Percentiles rank a stretch among this genome's conserved stretches.
Conservation (phyloP, 2,888 invertebrate species). For the Yponomeuta malinellus region DNA sequence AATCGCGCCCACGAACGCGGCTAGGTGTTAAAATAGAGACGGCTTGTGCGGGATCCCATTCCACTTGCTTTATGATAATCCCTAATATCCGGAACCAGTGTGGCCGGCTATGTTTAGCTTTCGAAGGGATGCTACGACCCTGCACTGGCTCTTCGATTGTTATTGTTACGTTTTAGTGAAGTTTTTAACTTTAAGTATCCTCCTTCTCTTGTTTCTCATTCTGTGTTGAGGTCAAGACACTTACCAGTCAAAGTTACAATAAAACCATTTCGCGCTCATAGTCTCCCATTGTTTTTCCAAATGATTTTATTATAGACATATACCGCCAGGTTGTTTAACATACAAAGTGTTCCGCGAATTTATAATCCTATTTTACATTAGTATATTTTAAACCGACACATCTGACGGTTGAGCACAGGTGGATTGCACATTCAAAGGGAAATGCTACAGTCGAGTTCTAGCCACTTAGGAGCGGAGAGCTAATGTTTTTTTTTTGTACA, state of each 20-base stretch:
- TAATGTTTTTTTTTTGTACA: background rate
- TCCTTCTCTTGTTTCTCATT: background rate
- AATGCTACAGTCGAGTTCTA: background rate
- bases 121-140: conserved; percentile 33
- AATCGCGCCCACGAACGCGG: conserved; percentile 61
- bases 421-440: background rate
- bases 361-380: conserved; percentile 41
- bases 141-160: conserved; percentile 20
- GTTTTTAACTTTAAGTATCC: background rate
- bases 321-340: conserved; percentile 55
- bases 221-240: background rate
- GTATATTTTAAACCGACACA: conserved; percentile 29
- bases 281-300: conserved; percentile 15
- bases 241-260: background rate
- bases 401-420: background rate
- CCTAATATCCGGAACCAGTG: conserved; percentile 68
- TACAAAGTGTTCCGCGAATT: conserved; percentile 62
- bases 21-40: conserved; percentile 71
- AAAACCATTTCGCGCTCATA: conserved; percentile 1
- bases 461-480: background rate
- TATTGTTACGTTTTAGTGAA: background rate
- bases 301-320: conserved; percentile 33
- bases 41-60: conserved; percentile 67
- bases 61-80: conserved; percentile 74
- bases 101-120: conserved; percentile 51